Evolutionary conservation across 1,140 invertebrate species (phyloP).

Genomic region (Hesperophylax magnus): DNA sequence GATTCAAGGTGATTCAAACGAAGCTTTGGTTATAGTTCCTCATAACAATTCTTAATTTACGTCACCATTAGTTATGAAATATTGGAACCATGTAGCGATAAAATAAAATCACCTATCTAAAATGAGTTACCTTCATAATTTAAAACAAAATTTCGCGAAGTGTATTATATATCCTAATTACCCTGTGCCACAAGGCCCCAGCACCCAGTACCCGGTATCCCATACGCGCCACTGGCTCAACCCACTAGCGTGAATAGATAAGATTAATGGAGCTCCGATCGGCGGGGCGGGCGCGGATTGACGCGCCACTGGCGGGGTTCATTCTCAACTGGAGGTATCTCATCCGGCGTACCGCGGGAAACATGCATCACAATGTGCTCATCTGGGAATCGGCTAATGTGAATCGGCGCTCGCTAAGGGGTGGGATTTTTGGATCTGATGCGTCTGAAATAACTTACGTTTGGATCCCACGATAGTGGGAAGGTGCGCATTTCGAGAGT

Average conservation of each 20-base stretch:
- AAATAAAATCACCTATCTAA: too few relatives aligned
- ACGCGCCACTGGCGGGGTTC: conserved; percentile 32
- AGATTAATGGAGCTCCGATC: conserved; percentile 56
- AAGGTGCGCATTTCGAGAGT: too few relatives aligned
- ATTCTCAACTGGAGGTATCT: conserved; percentile 12
- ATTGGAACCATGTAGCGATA: too few relatives aligned
- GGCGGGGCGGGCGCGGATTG: conserved; percentile 52
- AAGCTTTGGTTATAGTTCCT: too few relatives aligned
- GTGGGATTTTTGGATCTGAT: background rate
- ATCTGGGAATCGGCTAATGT: conserved; percentile 30
- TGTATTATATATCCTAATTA: background rate
- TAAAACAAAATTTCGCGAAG: too few relatives aligned
- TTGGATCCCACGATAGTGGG: too few relatives aligned
- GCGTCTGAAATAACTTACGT: conserved; percentile 9
- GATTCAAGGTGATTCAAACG: too few relatives aligned
- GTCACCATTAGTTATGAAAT: too few relatives aligned
- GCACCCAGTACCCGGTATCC: background rate
- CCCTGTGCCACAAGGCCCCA: background rate
- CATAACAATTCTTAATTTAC: too few relatives aligned
- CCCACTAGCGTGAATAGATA: conserved; percentile 57
- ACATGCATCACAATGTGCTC: conserved; percentile 36
- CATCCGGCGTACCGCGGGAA: conserved; percentile 22
- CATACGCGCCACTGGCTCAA: conserved; percentile 47
- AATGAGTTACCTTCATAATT: too few relatives aligned
- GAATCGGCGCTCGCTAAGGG: conserved; percentile 5